Evolutionary conservation across 2,797 vertebrate genomes (phyloP).

Genomic region (Periparus ater): DNA sequence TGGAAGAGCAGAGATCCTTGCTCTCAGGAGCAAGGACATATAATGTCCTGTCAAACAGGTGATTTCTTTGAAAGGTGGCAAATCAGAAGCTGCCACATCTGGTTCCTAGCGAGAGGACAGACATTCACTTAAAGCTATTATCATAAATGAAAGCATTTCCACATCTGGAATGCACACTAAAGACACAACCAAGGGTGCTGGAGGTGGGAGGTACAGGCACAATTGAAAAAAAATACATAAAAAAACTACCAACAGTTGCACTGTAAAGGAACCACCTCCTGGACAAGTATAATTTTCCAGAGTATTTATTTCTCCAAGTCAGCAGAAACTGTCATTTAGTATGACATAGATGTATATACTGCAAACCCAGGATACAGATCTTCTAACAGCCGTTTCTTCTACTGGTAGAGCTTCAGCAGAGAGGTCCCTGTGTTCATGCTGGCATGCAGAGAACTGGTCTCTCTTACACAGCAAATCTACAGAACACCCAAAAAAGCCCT

Average conservation of each 20-base stretch:
- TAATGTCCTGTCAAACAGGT: not conserved
- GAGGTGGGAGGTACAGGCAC: rapidly evolving
- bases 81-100: not conserved
- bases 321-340: not conserved
- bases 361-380: not conserved
- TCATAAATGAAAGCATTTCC: not conserved
- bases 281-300: not conserved
- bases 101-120: not conserved
- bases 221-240: not conserved
- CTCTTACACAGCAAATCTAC: not conserved
- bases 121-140: not conserved
- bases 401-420: not conserved
- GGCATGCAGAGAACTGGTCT: not conserved
- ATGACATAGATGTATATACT: not conserved
- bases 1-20: not conserved
- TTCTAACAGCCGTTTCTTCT: not conserved
- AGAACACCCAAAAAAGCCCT: rapidly evolving
- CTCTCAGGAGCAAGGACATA: no score
- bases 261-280: not conserved
- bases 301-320: not conserved
- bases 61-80: not conserved
- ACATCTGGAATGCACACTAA: not conserved
- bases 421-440: not conserved
- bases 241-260: not conserved
- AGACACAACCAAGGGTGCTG: not conserved